Base-by-base conservation (phyloP, 2,113 vertebrate genomes). In the Brienomyrus brachyistius region DNA sequence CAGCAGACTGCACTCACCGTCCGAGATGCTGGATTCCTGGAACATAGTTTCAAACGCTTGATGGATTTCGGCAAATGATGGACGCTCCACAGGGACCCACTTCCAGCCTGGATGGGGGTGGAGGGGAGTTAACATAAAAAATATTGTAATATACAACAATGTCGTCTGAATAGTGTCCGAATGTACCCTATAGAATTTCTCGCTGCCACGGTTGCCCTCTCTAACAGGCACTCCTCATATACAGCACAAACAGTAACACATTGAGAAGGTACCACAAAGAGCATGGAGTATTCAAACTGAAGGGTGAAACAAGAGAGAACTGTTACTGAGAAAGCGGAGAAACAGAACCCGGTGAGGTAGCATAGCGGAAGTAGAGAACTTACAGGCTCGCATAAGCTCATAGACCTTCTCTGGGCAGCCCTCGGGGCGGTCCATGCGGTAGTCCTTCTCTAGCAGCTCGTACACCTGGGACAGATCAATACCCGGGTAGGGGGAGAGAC, bases 11-110 rank as follows among this genome's bases (percentile, higher is more conserved):
- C n/a, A 87, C 56, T 90, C 95, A 99, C 98, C 98, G 47, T 99
- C 98, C 0, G 98, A 99, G 92, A 99, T 99, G 94, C 98, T 99
- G 92, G 98, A 99, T 88, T 99, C 98, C 92, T 99, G 98, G 93
- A 99, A 99, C 98, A 99, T 99, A 0, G 98, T 99, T 91, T 99
- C 98, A 92, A 99, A 99, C 1, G 97, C 98, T 91, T 99, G 98
- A 93, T 99, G 98, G 91, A 99, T 98, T 93, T 99, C 98, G 7
- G 98, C 98, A 91, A 99, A 99, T 47, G 98, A 98, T 0, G 98
- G 98, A 50, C 98, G 95, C 59, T 99, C 98, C 0, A 95, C 96
- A 59, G 98, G 97, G 88, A 94, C 98, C 98, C 98, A 99, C 94
- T 97, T 97, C 98, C 98, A 99, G 93, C 98, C 98, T 99, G 91